Conservation (phyloP, 2,888 invertebrate species). For the Gastrophysa polygoni region DNA sequence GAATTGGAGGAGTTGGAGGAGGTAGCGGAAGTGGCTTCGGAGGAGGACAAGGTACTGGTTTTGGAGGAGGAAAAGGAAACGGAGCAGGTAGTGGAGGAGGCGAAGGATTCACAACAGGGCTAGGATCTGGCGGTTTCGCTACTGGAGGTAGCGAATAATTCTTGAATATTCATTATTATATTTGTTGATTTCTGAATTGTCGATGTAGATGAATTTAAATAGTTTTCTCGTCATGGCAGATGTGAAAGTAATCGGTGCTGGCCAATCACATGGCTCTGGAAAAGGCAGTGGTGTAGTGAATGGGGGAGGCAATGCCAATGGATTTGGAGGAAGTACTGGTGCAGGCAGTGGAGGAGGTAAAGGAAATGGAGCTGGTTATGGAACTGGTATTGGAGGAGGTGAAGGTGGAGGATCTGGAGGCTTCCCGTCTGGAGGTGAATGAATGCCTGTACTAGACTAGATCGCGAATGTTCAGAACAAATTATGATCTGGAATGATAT, state of each 20-base stretch:
- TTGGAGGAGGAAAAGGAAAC: background rate
- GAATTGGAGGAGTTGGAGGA: slow-evolving; percentile 19
- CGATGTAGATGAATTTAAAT: too few relatives aligned
- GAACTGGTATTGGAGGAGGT: background rate
- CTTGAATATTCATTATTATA: too few relatives aligned
- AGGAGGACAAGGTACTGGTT: slow-evolving; percentile 12
- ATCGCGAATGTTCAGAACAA: too few relatives aligned
- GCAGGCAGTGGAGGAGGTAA: background rate
- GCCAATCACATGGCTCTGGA: background rate
- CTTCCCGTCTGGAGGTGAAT: background rate
- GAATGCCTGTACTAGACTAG: too few relatives aligned
- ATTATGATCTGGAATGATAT: too few relatives aligned
- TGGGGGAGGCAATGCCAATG: background rate
- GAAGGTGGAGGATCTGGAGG: background rate
- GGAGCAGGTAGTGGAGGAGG: slow-evolving; percentile 12
- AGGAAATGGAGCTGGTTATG: background rate
- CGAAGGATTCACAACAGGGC: too few relatives aligned
- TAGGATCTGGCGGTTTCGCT: too few relatives aligned
- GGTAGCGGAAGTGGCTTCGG: slow-evolving; percentile 21
- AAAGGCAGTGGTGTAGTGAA: background rate
- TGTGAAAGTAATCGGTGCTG: too few relatives aligned
- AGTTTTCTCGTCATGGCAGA: too few relatives aligned
- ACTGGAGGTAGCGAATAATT: too few relatives aligned
- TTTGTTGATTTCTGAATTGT: too few relatives aligned
- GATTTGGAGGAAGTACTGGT: background rate